Base-by-base conservation (phyloP, 2,113 vertebrate genomes). In the Pipa parva region DNA sequence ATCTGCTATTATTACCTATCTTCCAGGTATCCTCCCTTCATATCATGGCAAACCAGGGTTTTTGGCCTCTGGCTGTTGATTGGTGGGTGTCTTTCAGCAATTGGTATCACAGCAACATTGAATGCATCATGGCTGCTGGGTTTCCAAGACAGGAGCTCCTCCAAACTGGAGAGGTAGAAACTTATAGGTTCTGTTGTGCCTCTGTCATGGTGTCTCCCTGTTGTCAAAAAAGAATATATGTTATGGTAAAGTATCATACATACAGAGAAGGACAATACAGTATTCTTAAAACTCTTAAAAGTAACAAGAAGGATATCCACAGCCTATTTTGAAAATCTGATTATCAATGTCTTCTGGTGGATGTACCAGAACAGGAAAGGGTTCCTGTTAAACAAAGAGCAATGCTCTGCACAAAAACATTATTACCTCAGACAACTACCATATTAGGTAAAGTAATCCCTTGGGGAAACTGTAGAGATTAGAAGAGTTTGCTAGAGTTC, bases 1-100 rank as follows among this genome's bases (percentile, higher is more conserved):
- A n/a, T n/a, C n/a, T n/a, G n/a, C n/a, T n/a, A n/a, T n/a, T n/a
- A n/a, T 0, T 74, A 96, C 97, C 88, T 92, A 89, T 99, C 97
- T 2, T 93, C 91, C 58, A 95, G 74, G 79, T 98, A 99, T 1
- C 97, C 96, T 0, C 95, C 94, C 74, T 88, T 91, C 95, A 99
- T 95, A 78, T 99, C 97, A 1, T 99, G 97, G 73, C 92, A 97
- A 71, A 99, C 79, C 72, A 99, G 72, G 0, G 96, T 99, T 59
- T 90, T 85, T 9, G 79, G 84, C 21, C 71, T 77, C 21, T 4
- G 29, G 33, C 76, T 78, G n/a, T 5, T 63, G 18, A 97, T 77
- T 0, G 82, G 75, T 5, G 95, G 95, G 71, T 89, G 84, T 25
- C 94, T 87, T 13, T 71, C 7, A 0, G 77, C 86, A 46, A 90